Evolutionary conservation across 2,888 invertebrate genomes (phyloP), one percentile per base, ranked within the genome.

Genomic region (Sialis fuliginosa): DNA sequence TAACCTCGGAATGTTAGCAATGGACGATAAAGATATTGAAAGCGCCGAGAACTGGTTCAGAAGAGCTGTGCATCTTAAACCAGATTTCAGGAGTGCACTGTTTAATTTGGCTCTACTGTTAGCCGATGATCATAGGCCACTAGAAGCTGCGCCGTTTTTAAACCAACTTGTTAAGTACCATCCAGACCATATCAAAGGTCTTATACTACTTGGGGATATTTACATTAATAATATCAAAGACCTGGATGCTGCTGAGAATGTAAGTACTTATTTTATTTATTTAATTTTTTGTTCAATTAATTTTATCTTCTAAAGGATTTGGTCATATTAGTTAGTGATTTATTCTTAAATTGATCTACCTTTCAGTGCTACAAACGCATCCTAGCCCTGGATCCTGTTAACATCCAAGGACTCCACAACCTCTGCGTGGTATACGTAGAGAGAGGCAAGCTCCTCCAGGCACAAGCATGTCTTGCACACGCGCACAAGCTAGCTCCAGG

Each of bases 361-460:
- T 70, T 71, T 10, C 71, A 89, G 82, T 93, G 93, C 61, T 96
- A 96, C 67, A 79, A 81, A 46, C 78, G 81, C 52, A 93, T 96
- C 54, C 66, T 95, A 9, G 80, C 83, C 55, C 64, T 88, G 52
- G 93, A 96, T 56, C 84, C 93, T 0, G 79, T 81, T 54, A 92
- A 95, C 63, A 86, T 91, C 51, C 95, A 95, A 68, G 95, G 92
- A 1, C 71, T 89, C 40, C 96, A 96, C 70, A 96, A 96, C 66
- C 71, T 96, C 30, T 96, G 96, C 66, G 96, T 96, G 6, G 93
- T 96, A 1, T 86, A 86, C 55, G 93, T 96, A 6, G 95, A 96
- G 64, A 75, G 88, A 35, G 92, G 92, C 7, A 80, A 85, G 56
- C 70, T 96, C 32, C 71, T 78, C n/a, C 70, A 77, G 46, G 96